Evolutionary conservation across 2,888 invertebrate genomes (phyloP), one percentile per base, ranked within the genome.

Genomic region (Dryobota labecula): DNA sequence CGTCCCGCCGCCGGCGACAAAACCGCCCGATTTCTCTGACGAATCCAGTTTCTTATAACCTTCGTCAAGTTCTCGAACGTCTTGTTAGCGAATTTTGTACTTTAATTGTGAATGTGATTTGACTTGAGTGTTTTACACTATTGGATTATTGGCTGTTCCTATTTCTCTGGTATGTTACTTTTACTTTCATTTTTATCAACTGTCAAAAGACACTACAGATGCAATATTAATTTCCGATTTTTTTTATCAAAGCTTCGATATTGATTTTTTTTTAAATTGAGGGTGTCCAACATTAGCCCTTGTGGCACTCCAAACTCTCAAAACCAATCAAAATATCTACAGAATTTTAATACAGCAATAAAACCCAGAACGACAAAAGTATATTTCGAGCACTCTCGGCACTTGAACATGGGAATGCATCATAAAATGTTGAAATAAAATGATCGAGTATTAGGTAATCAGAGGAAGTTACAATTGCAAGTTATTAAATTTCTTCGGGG

Each of bases 1-100:
- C 94, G 95, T 95, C 94, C 94, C 95, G 94, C 94, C 95, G 95
- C 95, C 95, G 96, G 95, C 94, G 94, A 94, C 90, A 90, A 91
- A 86, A 83, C 91, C 88, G 89, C 87, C 92, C 93, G 93, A 93
- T 91, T 92, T 92, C 93, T 93, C 92, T 86, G 82, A 91, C 92
- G 92, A 94, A 93, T 92, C 88, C 90, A 92, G 90, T 93, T 93
- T 92, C 89, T 88, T 85, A 86, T 88, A 91, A 89, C 85, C 91
- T 94, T 93, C 91, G 93, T 92, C 92, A 90, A 92, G 90, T 92
- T 92, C 94, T 94, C 90, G 92, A 91, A 88, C 90, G 89, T 90
- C 89, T 74, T 87, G 79, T 80, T 84, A 86, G 78, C 78, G 73
- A 85, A 85, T 87, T 76, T 81, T 78, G 69, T 77, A 86, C 75